phyloP scores from a whole-genome alignment of 2,888 invertebrate species.

The Nomada goodeniana region DNA sequence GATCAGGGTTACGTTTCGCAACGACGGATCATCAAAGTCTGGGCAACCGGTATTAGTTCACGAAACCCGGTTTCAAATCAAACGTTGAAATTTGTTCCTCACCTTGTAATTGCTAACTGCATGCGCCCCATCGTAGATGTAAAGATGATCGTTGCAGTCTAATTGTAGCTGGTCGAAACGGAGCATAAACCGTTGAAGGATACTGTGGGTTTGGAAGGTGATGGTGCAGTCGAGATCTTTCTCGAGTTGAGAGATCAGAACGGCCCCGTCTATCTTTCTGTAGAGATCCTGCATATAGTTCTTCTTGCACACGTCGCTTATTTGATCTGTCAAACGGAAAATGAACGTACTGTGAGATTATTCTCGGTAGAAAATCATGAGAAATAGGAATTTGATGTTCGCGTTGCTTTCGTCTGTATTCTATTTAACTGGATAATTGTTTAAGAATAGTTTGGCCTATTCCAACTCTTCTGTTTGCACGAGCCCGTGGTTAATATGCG shows the following conservation, averaged over 20 bases:
- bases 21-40: neutral
- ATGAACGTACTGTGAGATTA: neutral
- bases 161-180: constrained; percentile 96
- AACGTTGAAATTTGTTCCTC: constrained; percentile 63
- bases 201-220: constrained; percentile 97
- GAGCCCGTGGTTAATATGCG: too few species aligned
- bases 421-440: too few species aligned
- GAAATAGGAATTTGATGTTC: too few species aligned
- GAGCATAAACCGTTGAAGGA: constrained; percentile 96
- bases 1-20: constrained; percentile 27
- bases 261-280: constrained; percentile 96
- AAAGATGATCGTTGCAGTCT: constrained; percentile 97
- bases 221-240: constrained; percentile 95
- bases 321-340: constrained; percentile 89
- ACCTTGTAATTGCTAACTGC: constrained; percentile 95
- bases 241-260: constrained; percentile 95
- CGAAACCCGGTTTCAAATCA: neutral
- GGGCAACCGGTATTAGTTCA: neutral
- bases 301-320: constrained; percentile 95
- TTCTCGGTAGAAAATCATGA: neutral
- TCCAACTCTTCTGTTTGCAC: too few species aligned
- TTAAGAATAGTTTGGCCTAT: too few species aligned
- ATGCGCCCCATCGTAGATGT: constrained; percentile 96
- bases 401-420: too few species aligned
- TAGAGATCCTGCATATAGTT: constrained; percentile 95